Conservation (phyloP, 1,140 invertebrate species). For the Oedothorax gibbosus region DNA sequence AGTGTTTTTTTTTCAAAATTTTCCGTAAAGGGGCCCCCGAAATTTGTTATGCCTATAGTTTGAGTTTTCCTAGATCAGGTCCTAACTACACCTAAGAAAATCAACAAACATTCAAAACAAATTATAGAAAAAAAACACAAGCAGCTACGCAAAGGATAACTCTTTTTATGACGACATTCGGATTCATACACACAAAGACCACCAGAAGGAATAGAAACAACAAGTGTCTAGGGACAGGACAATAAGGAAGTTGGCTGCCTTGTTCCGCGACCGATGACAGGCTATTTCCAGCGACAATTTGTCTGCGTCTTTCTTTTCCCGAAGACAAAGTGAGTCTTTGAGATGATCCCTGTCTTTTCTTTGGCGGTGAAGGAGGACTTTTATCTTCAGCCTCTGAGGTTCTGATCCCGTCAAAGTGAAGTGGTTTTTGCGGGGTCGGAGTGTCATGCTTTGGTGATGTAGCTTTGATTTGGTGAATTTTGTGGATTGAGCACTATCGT, state of each 20-base stretch:
- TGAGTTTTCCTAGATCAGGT: no score
- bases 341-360: constrained; percentile 24
- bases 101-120: no score
- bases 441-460: background rate
- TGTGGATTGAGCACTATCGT: background rate
- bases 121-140: no score
- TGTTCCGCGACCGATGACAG: constrained; percentile 19
- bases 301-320: constrained; percentile 28
- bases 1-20: no score
- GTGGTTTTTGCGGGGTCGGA: constrained; percentile 7
- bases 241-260: constrained; percentile 38
- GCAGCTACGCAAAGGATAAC: no score
- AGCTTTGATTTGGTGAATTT: background rate
- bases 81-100: no score
- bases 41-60: no score
- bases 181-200: no score
- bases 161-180: no score
- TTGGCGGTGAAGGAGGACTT: constrained; percentile 40
- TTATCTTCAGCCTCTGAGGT: constrained; percentile 43
- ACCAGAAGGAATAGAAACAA: constrained; percentile 10
- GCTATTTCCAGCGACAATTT: constrained; percentile 45
- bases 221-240: constrained; percentile 30
- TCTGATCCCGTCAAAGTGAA: constrained; percentile 39
- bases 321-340: constrained; percentile 43
- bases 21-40: no score